phyloP scores from a whole-genome alignment of 2,797 vertebrate genomes.

The Xerus rutilus region DNA sequence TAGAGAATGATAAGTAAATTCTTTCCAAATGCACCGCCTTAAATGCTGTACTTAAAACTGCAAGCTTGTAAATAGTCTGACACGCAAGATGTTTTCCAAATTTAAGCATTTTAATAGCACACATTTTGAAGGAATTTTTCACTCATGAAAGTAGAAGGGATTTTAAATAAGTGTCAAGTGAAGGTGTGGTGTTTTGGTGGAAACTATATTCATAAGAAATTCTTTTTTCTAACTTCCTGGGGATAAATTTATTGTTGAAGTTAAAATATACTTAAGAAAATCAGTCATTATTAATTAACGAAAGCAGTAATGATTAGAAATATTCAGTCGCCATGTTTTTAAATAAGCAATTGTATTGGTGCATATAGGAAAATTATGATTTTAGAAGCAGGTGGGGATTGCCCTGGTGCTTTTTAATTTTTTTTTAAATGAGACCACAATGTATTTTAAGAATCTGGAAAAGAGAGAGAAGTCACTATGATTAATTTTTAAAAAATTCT shows the following conservation, averaged over 20 bases:
- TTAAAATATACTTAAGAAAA: constrained; percentile 36
- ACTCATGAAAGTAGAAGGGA: constrained; percentile 25
- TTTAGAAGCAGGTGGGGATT: not conserved
- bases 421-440: not conserved
- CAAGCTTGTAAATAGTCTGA: constrained; percentile 59
- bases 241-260: constrained; percentile 27
- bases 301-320: not conserved
- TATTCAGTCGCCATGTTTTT: not conserved
- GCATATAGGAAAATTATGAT: not conserved
- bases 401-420: not conserved
- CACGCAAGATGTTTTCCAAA: constrained; percentile 70
- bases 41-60: constrained; percentile 55
- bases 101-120: constrained; percentile 66
- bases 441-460: not conserved
- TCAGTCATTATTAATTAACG: not conserved
- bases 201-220: not conserved
- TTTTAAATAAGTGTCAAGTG: constrained; percentile 59
- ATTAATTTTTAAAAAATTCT: not conserved
- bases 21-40: constrained; percentile 67
- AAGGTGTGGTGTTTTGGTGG: constrained; percentile 53
- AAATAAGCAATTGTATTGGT: not conserved
- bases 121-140: constrained; percentile 66
- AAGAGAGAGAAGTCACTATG: not conserved
- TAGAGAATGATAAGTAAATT: constrained; percentile 74
- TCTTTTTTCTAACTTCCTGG: constrained; percentile 35